Conservation (phyloP, 1,140 invertebrate species). For the Saxidomus purpurata region DNA sequence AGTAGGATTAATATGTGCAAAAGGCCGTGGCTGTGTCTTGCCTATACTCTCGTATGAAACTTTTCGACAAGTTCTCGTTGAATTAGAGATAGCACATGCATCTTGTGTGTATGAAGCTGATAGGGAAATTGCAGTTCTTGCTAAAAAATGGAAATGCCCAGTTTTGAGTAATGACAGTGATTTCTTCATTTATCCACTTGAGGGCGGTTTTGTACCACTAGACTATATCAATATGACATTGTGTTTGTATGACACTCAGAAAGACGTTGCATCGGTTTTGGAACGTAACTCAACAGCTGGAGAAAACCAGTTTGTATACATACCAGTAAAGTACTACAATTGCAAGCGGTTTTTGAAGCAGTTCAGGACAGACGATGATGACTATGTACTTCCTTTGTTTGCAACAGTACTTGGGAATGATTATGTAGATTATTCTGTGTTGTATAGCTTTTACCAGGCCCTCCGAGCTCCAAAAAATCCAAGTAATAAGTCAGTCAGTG, state of each 20-base stretch:
- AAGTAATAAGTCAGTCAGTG: constrained; percentile 65
- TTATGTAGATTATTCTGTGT: constrained; percentile 91
- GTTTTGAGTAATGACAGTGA: constrained; percentile 96
- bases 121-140: constrained; percentile 92
- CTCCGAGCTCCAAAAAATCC: constrained; percentile 88
- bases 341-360: constrained; percentile 90
- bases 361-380: constrained; percentile 82
- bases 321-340: constrained; percentile 91
- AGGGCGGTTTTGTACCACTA: constrained; percentile 91
- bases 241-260: constrained; percentile 34
- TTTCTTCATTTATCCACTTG: constrained; percentile 94
- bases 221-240: constrained; percentile 88
- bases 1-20: constrained; percentile 74
- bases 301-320: constrained; percentile 76
- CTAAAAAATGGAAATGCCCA: constrained; percentile 92
- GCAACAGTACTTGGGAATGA: constrained; percentile 95
- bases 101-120: constrained; percentile 95
- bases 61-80: constrained; percentile 90
- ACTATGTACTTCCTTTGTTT: constrained; percentile 91
- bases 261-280: constrained; percentile 29
- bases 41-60: constrained; percentile 90
- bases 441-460: constrained; percentile 90
- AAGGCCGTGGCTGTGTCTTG: constrained; percentile 78
- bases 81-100: constrained; percentile 90
- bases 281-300: neutral